Evolutionary conservation across 2,113 vertebrate genomes (phyloP).

Genomic region (Phaetusa simplex): DNA sequence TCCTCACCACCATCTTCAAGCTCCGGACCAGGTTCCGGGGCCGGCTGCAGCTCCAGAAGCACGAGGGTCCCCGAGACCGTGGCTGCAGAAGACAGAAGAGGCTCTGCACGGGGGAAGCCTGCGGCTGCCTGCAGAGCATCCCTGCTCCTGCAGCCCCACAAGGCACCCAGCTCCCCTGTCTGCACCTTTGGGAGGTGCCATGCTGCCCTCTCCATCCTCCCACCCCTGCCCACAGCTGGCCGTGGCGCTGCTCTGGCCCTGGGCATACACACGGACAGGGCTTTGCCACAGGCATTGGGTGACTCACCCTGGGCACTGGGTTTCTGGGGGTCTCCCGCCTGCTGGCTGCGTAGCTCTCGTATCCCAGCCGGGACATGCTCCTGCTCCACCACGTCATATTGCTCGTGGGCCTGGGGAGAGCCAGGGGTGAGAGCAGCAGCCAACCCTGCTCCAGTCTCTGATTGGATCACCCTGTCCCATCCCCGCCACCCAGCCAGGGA

Average conservation of each 20-base stretch:
- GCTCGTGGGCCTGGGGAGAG: conserved; percentile 57
- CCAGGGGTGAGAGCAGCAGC: neutral
- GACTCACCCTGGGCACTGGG: conserved; percentile 10
- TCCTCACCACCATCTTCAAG: neutral
- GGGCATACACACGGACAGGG: rapidly evolving
- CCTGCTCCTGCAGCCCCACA: neutral
- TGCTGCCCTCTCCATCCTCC: neutral
- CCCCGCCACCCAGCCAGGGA: neutral
- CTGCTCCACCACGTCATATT: conserved; percentile 56
- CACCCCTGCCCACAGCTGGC: neutral
- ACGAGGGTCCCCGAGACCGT: conserved; percentile 71
- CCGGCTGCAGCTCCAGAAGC: conserved; percentile 71
- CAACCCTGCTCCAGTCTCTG: rapidly evolving
- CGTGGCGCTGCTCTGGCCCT: neutral
- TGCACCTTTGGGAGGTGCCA: neutral
- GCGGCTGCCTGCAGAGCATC: neutral
- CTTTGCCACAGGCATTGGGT: neutral
- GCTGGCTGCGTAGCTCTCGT: conserved; percentile 59
- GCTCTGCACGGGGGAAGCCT: neutral
- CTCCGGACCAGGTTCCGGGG: neutral
- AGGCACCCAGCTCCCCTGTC: rapidly evolving
- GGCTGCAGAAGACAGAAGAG: conserved; percentile 37
- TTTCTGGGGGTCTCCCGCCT: neutral
- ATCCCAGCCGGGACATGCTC: conserved; percentile 48
- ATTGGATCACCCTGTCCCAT: neutral